Evolutionary conservation across 2,888 invertebrate species (phyloP).

Genomic region (Chalcosyrphus nemorum): DNA sequence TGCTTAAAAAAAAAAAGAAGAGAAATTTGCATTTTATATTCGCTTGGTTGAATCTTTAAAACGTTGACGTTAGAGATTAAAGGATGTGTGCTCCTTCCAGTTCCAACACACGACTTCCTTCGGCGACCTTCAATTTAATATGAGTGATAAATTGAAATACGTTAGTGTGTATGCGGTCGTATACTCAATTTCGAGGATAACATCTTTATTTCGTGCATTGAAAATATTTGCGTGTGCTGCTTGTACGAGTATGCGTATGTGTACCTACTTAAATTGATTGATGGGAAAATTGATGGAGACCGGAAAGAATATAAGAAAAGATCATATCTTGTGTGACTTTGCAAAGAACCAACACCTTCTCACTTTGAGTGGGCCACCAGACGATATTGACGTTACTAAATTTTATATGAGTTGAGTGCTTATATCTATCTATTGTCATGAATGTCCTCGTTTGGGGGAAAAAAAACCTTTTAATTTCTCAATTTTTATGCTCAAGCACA

Average conservation of each 20-base stretch:
- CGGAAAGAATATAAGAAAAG: background rate
- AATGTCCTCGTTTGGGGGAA: background rate
- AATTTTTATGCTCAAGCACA: slow-evolving; percentile 26
- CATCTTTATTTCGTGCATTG: slow-evolving; percentile 6
- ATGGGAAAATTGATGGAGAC: slow-evolving; percentile 42
- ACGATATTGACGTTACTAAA: slow-evolving; percentile 4
- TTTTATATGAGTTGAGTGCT: background rate
- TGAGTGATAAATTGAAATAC: slow-evolving; percentile 7
- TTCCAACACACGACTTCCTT: background rate
- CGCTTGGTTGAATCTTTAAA: slow-evolving; percentile 25
- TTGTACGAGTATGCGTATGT: background rate
- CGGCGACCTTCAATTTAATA: slow-evolving; percentile 14
- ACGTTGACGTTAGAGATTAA: slow-evolving; percentile 27
- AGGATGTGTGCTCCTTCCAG: slow-evolving; percentile 27
- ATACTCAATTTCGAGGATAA: background rate
- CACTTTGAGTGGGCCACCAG: slow-evolving; percentile 22
- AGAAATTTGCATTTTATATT: slow-evolving; percentile 30
- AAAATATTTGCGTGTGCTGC: background rate
- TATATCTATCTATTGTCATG: slow-evolving; percentile 7
- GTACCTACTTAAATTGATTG: slow-evolving; percentile 35
- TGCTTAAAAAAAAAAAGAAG: slow-evolving; percentile 20
- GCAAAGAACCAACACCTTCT: background rate
- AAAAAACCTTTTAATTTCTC: slow-evolving; percentile 43
- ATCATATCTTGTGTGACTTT: slow-evolving; percentile 7
- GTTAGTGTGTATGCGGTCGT: background rate